Base-by-base conservation (phyloP, 2,113 vertebrate genomes). In the Neolamprologus variostigma region DNA sequence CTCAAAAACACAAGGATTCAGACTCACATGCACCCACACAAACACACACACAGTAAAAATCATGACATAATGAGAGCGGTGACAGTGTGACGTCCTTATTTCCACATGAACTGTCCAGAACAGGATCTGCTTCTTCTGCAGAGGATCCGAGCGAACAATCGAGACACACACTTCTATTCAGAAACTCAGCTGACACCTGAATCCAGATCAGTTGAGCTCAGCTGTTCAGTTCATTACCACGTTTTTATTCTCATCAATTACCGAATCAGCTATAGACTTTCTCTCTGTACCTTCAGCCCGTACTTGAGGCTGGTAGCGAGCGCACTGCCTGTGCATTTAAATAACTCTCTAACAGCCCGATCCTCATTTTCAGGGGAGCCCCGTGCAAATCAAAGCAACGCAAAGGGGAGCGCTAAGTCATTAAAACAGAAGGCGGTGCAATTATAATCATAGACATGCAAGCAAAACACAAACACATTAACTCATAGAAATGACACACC, bases 351-450 rank as follows among this genome's bases (percentile, higher is more conserved):
- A 33, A 50, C 68, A 45, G 76, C 80, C 40, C 14, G 9, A 55
- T 23, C 63, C 68, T 59, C 14, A 57, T 78, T 87, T 86, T 71
- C 37, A 16, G 8, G 76, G 13, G 17, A 82, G 73, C 23, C 59
- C 47, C 17, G 26, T 42, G 61, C 68, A 80, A 80, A 89, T 89
- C 68, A 81, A 81, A 11, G 71, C 26, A 78, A 78, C 1, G 16
- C 87, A 79, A 87, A 78, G 42, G 83, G 84, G 45, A 89, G 61
- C 68, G 16, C 4, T 16, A 28, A 76, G 83, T 47, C 54, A 82
- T 92, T 92, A 90, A 86, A 89, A 66, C 17, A 83, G 76, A 80
- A 86, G 81, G 85, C 51, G 51, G 59, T 2, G 66, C 84, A 80
- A 84, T 89, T 89, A 85, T 28, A 88, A 88, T 82, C 79, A 55